Base-by-base conservation (phyloP, 1,140 invertebrate species). In the Grapholita molesta region DNA sequence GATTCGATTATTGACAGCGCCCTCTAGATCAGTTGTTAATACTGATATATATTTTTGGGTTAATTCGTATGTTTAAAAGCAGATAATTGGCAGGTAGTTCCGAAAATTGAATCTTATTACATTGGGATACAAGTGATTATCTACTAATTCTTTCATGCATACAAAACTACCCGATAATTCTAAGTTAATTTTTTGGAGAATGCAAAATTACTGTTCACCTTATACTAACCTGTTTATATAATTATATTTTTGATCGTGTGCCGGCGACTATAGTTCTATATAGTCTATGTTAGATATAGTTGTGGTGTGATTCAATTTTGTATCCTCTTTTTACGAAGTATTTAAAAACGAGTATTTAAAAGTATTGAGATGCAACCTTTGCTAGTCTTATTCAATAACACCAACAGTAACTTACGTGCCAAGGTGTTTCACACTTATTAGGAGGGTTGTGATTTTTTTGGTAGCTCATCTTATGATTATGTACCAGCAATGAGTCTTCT, bases 371-470 rank as follows among this genome's bases (percentile, higher is more conserved):
- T 53, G 35, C 42, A 67, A 52, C 35, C 66, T 48, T 68, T 74
- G 53, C 67, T 71, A 69, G 64, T 67, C 53, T 23, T 61, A 61
- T 32, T 70, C 65, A 25, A 32, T 61, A 70, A 66, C 64, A 70
- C 66, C 67, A 73, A 48, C 66, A 48, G 32, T 35, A 66, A 71
- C 18, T 23, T 52, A 68, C 66, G 75, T 76, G 75, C 75, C 75
- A 76, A 74, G 35, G 70, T 70, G 73, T 74, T 30, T 18, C 48
- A 68, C 67, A 67, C 66, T 66, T 70, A 74, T 80, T 66, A 70
- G 76, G 72, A 55, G 73, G 85, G 85, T 88, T 88, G 84, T 89
- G 87, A 88, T 72, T 75, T 71, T 76, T 78, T 75, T 75, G 21
- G 78, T 81, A 76, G 74, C 66, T 70, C 67, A 53, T 18, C 42